Conservation (phyloP, 2,888 invertebrate genomes). For the Lutraria lutraria region DNA sequence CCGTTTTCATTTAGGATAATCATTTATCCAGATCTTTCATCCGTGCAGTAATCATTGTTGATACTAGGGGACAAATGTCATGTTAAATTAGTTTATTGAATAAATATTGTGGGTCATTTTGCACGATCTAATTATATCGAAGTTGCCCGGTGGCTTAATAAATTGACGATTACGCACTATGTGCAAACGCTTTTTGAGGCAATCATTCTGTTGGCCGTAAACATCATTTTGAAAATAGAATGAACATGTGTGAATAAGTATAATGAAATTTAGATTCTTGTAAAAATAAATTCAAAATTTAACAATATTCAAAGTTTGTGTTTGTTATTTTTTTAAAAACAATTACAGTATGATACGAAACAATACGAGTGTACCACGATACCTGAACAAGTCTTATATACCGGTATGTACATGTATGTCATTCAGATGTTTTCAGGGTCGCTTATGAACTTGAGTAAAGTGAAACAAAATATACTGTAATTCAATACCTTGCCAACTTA, state of each 20-base stretch:
- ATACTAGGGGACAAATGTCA: constrained; percentile 39
- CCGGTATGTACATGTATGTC: not conserved
- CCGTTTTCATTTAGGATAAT: constrained; percentile 36
- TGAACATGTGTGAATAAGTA: not conserved
- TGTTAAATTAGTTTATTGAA: constrained; percentile 64
- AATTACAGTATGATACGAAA: too few species aligned
- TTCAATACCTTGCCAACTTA: not conserved
- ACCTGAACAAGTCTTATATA: too few species aligned
- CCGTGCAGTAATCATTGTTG: constrained; percentile 26
- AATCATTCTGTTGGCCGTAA: not conserved
- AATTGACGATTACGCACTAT: not conserved
- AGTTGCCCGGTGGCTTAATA: not conserved
- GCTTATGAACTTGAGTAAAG: not conserved
- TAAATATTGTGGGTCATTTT: constrained; percentile 47
- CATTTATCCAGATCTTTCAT: constrained; percentile 40
- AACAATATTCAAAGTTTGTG: not conserved
- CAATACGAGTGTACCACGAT: too few species aligned
- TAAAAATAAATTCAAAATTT: not conserved
- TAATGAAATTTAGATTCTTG: not conserved
- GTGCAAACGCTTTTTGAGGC: not conserved
- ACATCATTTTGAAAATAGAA: not conserved
- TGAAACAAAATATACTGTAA: not conserved
- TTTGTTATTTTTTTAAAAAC: not conserved
- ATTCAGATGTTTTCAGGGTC: not conserved
- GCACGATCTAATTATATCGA: constrained; percentile 7